Evolutionary conservation across 2,113 vertebrate species (phyloP).

Genomic region (Gasterosteus nipponicus): DNA sequence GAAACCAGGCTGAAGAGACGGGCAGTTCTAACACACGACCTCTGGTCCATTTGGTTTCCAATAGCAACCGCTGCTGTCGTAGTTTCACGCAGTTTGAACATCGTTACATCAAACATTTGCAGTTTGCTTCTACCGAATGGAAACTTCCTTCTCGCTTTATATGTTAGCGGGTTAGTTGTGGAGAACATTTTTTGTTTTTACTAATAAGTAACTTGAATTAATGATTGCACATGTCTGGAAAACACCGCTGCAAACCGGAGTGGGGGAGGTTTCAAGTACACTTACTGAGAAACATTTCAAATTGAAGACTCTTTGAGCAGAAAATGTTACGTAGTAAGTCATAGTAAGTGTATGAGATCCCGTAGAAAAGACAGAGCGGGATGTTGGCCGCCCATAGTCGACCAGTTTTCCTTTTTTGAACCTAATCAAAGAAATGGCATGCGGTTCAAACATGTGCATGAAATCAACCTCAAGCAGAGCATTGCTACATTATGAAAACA

Average conservation of each 20-base stretch:
- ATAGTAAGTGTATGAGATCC: too few species aligned
- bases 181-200: not conserved
- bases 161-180: not conserved
- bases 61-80: not conserved
- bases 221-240: not conserved
- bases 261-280: not conserved
- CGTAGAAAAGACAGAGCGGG: not conserved
- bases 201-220: not conserved
- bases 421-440: not conserved
- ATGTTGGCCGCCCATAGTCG: not conserved
- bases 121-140: not conserved
- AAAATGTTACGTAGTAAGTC: not conserved
- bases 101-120: not conserved
- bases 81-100: not conserved
- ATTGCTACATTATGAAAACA: conserved; percentile 4
- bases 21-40: not conserved
- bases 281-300: not conserved
- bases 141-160: not conserved
- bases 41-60: not conserved
- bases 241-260: not conserved
- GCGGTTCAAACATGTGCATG: not conserved
- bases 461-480: not conserved
- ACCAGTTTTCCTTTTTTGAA: not conserved
- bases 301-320: not conserved
- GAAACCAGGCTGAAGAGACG: conserved; percentile 6